Evolutionary conservation across 2,888 invertebrate genomes (phyloP), one percentile per base, ranked within the genome.

Genomic region (Spicauda simplicius): DNA sequence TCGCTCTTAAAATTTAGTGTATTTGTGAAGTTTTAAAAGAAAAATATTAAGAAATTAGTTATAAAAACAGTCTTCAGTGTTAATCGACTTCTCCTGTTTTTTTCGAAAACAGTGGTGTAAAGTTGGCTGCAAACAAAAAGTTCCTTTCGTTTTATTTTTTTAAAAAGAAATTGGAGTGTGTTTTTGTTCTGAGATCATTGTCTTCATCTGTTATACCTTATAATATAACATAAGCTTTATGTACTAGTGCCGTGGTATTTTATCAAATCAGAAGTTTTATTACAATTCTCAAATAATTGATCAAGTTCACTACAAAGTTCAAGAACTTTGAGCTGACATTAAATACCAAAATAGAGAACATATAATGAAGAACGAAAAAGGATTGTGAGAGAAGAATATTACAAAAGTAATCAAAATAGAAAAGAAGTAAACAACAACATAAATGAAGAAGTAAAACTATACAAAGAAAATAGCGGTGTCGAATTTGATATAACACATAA

Each of bases 81-180:
- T n/a, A 25, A 25, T 25, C 16, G 53, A 55, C 60, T 66, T 66
- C 60, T 11, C 55, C 66, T 66, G 18, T 60, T 66, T 66, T 59
- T 30, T 20, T 25, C 19, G 55, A 66, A 66, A 65, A 66, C 33
- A 66, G 66, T 55, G 60, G 48, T 11, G 60, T 33, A 12, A 56
- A 60, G 60, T 66, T 55, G 19, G 11, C 19, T 19, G 18, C 16
- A 37, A 1, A 14, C 18, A 48, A 11, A 41, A 55, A 10, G 2
- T 16, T 55, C 65, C 45, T 33, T 55, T 60, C 60, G 5, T 60
- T 66, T 60, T 45, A 64, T 4, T 37, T 53, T 52, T 25, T 53
- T 60, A 59, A 25, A 60, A 60, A 50, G 53, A 66, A 55, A 1
- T 55, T 18, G 60, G 48, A 60, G 53, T 53, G 18, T 52, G 18